phyloP scores from a whole-genome alignment of 92 coral and sea anemone genomes.

The Phymanthus crucifer region DNA sequence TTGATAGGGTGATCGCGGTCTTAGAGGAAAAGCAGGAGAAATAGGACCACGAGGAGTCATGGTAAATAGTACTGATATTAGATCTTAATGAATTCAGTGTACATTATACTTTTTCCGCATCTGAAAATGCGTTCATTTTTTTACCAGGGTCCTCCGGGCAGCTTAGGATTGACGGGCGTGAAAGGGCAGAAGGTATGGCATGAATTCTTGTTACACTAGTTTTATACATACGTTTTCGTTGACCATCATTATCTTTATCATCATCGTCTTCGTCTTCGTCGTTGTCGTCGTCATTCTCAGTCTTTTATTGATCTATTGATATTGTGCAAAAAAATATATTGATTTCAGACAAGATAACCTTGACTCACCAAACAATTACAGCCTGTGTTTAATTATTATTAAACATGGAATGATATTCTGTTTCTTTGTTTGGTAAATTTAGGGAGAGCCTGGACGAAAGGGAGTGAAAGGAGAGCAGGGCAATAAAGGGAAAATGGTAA shows the following conservation, averaged over 20 bases:
- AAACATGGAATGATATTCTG: not conserved
- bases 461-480: slow-evolving; percentile 55
- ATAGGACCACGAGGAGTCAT: slow-evolving; percentile 1
- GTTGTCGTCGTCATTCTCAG: not conserved
- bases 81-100: too few species aligned
- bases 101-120: too few species aligned
- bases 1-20: slow-evolving; percentile 65
- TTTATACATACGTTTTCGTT: not conserved
- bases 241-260: not conserved
- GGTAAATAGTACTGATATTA: not conserved
- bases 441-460: slow-evolving; percentile 42
- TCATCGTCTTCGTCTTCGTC: not conserved
- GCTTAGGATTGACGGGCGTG: slow-evolving; percentile 8
- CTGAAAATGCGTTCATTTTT: not conserved
- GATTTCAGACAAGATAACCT: not conserved
- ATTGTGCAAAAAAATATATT: too few species aligned
- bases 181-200: slow-evolving; percentile 19
- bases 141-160: not conserved
- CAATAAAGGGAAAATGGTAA: slow-evolving; percentile 60
- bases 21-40: slow-evolving; percentile 46
- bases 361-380: not conserved
- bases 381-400: too few species aligned
- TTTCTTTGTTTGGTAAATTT: not conserved
- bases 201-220: not conserved
- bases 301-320: not conserved